Base-by-base conservation (phyloP, 2,888 invertebrate species). In the Diloba caeruleocephala region DNA sequence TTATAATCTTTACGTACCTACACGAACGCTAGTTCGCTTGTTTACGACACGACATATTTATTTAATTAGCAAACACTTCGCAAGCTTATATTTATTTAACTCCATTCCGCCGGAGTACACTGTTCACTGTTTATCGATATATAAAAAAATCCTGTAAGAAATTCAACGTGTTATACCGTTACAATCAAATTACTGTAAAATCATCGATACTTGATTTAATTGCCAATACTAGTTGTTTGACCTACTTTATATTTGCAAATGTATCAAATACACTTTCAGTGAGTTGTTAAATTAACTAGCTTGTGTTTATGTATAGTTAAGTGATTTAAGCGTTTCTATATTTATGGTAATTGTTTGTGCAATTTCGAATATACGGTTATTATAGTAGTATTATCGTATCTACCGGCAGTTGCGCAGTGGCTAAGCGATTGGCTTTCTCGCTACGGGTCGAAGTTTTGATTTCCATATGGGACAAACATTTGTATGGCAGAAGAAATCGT, bases 61-160 rank as follows among this genome's bases (percentile, higher is more conserved):
- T 42, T 55, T 48, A 19, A 48, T 33, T 12, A 48, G 25, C 36
- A 29, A 38, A 42, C 33, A 63, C 21, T 29, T 25, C 6, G 12
- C 39, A 13, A 53, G 43, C 44, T 28, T 6, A 21, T 38, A 48
- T 63, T 54, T 61, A 58, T 45, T 59, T 56, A 56, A 31, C 32
- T 1, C 19, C 17, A 38, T 52, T 38, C 71, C 51, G 62, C 56
- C 31, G 61, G 45, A 57, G 45, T 44, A 12, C 29, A 32, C 52
- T 67, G 50, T 74, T 73, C 63, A 58, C 65, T 29, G 56, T 58
- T 21, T 39, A 57, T 31, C 38, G 26, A 62, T 61, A 60, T 62
- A 56, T 63, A 49, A 67, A 69, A 69, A 69, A 60, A 60, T 56
- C 45, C 43, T 36, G 9, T 26, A 46, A 43, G 29, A 43, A 31